phyloP scores from a whole-genome alignment of 1,140 invertebrate genomes.

The Sycobia sp. region DNA sequence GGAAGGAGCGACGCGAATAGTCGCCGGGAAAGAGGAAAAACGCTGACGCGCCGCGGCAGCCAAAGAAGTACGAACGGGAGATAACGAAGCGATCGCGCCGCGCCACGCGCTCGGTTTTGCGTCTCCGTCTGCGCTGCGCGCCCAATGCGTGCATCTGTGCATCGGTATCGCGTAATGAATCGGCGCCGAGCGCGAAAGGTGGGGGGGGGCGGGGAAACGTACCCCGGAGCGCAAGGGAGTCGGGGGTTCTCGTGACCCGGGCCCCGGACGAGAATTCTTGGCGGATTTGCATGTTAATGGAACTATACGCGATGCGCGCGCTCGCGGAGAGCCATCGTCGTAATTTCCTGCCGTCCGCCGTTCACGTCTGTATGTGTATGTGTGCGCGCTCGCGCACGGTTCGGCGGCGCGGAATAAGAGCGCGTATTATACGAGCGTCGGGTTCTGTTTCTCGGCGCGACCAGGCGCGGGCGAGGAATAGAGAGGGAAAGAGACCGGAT shows the following conservation, averaged over 20 bases:
- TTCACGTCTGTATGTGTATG: constrained; percentile 19
- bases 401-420: too few species aligned
- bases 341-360: constrained; percentile 44
- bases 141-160: too few species aligned
- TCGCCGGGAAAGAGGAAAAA: constrained; percentile 22
- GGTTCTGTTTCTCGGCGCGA: too few species aligned
- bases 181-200: neutral
- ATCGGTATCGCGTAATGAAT: too few species aligned
- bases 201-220: constrained; percentile 40
- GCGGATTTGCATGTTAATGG: constrained; percentile 62
- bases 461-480: neutral
- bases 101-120: too few species aligned
- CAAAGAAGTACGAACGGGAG: too few species aligned
- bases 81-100: too few species aligned
- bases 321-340: constrained; percentile 51
- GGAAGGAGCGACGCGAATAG: too few species aligned
- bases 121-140: too few species aligned
- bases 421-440: too few species aligned
- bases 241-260: too few species aligned
- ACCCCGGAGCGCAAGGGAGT: constrained; percentile 48
- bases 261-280: constrained; percentile 55
- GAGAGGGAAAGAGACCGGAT: neutral
- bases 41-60: too few species aligned
- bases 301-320: constrained; percentile 43
- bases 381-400: constrained; percentile 1